phyloP scores from a whole-genome alignment of 2,113 vertebrate species.

The Glaucidium brasilianum region DNA sequence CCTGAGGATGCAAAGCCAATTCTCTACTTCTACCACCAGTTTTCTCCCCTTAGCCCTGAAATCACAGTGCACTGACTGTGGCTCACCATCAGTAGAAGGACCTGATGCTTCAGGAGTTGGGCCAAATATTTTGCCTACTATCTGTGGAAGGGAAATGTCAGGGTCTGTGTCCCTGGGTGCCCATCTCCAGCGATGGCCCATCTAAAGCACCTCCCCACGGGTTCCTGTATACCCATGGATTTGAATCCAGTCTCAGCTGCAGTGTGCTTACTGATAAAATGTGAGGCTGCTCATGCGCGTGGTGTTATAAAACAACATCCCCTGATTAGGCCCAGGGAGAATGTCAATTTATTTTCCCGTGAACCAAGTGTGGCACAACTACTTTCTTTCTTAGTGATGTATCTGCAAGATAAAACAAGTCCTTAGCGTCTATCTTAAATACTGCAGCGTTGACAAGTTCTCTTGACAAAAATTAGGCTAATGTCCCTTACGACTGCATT shows the following conservation, averaged over 20 bases:
- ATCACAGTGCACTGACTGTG: not conserved
- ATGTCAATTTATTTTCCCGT: conserved; percentile 41
- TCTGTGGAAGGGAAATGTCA: not conserved
- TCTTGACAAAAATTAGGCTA: conserved; percentile 73
- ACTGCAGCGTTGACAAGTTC: conserved; percentile 60
- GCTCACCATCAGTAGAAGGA: not conserved
- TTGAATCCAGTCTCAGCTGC: not conserved
- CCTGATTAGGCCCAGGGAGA: conserved; percentile 1
- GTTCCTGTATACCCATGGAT: not conserved
- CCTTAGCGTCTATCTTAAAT: conserved; percentile 62
- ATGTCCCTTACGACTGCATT: conserved; percentile 64
- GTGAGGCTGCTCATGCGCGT: not conserved
- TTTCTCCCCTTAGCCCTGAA: not conserved
- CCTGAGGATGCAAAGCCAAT: not conserved
- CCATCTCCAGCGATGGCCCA: not conserved
- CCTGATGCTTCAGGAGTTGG: not conserved
- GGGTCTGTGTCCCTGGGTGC: not conserved
- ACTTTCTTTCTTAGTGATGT: conserved; percentile 51
- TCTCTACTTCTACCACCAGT: not conserved
- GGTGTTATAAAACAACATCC: not conserved
- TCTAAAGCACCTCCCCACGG: accelerated
- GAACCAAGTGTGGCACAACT: conserved; percentile 37
- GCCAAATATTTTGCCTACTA: not conserved
- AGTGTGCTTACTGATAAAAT: not conserved
- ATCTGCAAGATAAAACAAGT: conserved; percentile 38